Base-by-base conservation (phyloP, 2,113 vertebrate species). In the Cochlearius cochlearius region DNA sequence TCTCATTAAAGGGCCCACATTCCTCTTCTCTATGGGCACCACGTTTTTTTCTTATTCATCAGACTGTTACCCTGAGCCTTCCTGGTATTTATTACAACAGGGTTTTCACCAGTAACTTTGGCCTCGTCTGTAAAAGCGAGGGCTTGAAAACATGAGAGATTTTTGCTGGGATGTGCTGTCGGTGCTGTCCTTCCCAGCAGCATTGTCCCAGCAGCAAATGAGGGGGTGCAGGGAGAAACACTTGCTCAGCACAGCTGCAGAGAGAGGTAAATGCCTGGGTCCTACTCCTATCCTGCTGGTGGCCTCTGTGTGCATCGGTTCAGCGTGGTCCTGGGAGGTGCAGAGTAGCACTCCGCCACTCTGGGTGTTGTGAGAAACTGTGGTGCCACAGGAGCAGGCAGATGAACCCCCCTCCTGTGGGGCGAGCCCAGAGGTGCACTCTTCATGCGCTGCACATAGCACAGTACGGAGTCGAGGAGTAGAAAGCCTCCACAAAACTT, bases 161-260 rank as follows among this genome's bases (percentile, higher is more conserved):
- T n/a, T 58, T 60, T 84, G 77, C 47, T 38, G 36, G 8, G 1
- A 7, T 1, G 17, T 39, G 59, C 30, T 56, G 27, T 22, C 0
- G 0, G 22, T 30, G 76, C 9, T 38, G 21, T 25, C 32, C 25
- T 34, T 60, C 26, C 63, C 84, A 80, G 36, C 62, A 84, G 50
- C 0, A 0, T 4, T 1, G 0, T 3, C 3, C 5, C 34, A 55
- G 36, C 39, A 6, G 22, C 62, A 58, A 10, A 5, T 1, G 45
- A 75, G 22, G 41, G 19, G 47, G 6, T 12, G 8, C 1, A 2
- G n/a, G 12, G 29, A 76, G 16, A 26, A 59, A 77, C 64, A 50
- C 72, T 72, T 5, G 2, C 34, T 39, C 72, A 21, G 64, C 29
- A 19, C 0, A 0, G 56, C 34, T 52, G 39, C 34, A 16, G 12